phyloP scores from a whole-genome alignment of 2,113 vertebrate genomes.

The Pygoscelis adeliae region DNA sequence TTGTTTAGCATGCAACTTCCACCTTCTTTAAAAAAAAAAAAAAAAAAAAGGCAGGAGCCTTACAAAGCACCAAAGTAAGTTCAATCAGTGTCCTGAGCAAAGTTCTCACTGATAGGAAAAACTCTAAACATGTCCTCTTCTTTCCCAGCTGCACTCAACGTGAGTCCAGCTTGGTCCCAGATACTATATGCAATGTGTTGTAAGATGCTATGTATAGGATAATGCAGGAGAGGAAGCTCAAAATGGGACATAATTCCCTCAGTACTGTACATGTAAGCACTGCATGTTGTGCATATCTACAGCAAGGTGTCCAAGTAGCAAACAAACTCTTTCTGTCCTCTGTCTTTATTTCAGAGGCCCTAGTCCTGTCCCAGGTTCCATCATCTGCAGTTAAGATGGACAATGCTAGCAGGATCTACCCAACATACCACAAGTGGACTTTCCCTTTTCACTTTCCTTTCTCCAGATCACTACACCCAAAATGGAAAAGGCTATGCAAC shows the following conservation, averaged over 20 bases:
- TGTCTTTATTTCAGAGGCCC: neutral
- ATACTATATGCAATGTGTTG: neutral
- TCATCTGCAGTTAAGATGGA: neutral
- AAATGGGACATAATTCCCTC: neutral
- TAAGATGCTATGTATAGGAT: fast-evolving
- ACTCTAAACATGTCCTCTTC: neutral
- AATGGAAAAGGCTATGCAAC: neutral
- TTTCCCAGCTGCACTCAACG: neutral
- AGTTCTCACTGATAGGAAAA: neutral
- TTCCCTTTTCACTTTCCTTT: neutral
- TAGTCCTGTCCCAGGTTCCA: neutral
- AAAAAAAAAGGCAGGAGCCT: neutral
- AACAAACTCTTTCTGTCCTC: neutral
- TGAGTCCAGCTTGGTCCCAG: neutral
- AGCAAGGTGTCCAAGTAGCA: neutral
- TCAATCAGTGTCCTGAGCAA: neutral
- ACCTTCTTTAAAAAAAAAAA: neutral
- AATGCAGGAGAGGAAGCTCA: neutral
- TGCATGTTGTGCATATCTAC: neutral
- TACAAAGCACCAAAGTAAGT: neutral
- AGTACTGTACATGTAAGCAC: neutral
- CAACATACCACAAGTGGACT: neutral
- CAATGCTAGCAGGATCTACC: neutral
- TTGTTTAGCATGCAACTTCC: neutral
- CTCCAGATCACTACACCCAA: neutral